phyloP scores from a whole-genome alignment of 2,888 invertebrate genomes.

The Elmis aenea region DNA sequence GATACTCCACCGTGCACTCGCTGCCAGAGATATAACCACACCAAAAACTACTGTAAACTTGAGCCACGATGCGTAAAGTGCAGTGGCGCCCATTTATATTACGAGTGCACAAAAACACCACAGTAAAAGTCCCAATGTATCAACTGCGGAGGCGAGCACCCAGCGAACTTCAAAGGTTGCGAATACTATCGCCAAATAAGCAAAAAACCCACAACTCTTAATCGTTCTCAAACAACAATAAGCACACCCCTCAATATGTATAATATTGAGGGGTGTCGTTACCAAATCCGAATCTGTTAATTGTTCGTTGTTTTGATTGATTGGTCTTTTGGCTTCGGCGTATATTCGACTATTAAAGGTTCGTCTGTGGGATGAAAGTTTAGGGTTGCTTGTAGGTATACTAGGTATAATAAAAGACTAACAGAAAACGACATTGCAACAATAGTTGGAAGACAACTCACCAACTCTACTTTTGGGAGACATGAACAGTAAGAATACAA shows the following conservation, averaged over 20 bases:
- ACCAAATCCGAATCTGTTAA: no score
- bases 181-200: background rate
- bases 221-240: slow-evolving; percentile 2
- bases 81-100: slow-evolving; percentile 2
- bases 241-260: no score
- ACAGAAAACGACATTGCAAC: slow-evolving; percentile 1
- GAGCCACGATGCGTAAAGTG: slow-evolving; percentile 4
- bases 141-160: slow-evolving; percentile 5
- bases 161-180: slow-evolving; percentile 4
- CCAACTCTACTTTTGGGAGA: slow-evolving; percentile 1
- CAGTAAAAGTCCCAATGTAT: background rate
- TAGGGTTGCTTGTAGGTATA: no score
- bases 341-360: no score
- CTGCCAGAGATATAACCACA: slow-evolving; percentile 2
- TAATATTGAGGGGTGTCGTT: no score
- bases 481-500: slow-evolving; percentile 2
- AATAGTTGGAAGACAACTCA: background rate
- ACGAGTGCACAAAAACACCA: slow-evolving; percentile 1
- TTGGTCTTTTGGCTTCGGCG: no score
- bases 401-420: no score
- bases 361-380: no score
- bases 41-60: slow-evolving; percentile 1
- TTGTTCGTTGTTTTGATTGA: no score
- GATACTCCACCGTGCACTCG: slow-evolving; percentile 5
- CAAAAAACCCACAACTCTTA: background rate